Conservation (phyloP, 2,113 vertebrate species). For the Oreotrochilus melanogaster region DNA sequence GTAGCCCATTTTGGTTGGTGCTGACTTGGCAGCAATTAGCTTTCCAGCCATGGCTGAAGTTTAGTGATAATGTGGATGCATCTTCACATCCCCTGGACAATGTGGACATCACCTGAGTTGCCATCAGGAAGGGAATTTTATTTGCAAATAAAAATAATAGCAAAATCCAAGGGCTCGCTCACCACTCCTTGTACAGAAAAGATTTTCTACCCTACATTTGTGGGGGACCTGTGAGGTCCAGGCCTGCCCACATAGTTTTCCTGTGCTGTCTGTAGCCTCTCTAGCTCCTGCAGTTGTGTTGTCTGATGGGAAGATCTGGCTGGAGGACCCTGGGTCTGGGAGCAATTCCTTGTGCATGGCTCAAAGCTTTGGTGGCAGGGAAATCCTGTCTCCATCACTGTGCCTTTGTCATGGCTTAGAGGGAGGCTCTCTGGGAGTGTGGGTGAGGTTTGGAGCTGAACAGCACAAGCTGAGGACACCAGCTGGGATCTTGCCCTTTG, state of each 20-base stretch:
- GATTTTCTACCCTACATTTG: rapidly evolving
- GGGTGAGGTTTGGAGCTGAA: background rate
- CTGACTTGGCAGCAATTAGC: background rate
- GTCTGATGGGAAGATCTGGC: background rate
- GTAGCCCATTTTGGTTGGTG: background rate
- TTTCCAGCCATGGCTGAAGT: background rate
- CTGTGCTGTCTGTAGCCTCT: background rate
- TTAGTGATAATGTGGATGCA: background rate
- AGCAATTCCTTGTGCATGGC: background rate
- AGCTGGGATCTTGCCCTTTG: background rate
- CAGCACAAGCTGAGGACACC: background rate
- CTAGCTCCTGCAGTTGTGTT: background rate
- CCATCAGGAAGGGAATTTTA: background rate
- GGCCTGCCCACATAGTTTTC: background rate
- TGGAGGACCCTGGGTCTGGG: rapidly evolving
- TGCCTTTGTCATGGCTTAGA: background rate
- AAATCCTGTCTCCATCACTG: background rate
- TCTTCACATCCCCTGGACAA: background rate
- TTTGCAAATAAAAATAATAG: background rate
- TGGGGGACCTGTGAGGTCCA: background rate
- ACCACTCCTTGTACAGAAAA: background rate
- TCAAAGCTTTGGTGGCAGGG: background rate
- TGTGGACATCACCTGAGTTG: background rate
- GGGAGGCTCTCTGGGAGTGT: background rate
- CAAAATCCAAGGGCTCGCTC: background rate